A percentile compares a stretch with the other conserved stretches of the same genome.
phyloP scores from a whole-genome alignment of 1,140 invertebrate species.

The Laupala kohalensis region DNA sequence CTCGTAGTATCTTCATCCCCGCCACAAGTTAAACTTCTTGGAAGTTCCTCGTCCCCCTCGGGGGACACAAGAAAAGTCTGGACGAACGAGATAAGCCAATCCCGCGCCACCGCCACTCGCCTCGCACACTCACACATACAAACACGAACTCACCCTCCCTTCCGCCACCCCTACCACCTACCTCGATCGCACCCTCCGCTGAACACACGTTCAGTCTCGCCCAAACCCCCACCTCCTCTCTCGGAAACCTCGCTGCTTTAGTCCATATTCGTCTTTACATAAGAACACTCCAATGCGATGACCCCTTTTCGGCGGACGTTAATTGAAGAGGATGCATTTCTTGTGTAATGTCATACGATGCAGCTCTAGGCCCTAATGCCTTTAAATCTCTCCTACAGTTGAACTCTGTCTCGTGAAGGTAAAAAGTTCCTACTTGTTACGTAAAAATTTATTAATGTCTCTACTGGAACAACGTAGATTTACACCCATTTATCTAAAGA shows the following conservation, averaged over 20 bases:
- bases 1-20: neutral
- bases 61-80: neutral
- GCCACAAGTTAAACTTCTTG: neutral
- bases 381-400: too few relatives aligned
- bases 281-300: neutral
- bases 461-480: too few relatives aligned
- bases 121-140: neutral
- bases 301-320: neutral
- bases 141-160: neutral
- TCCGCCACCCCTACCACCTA: neutral
- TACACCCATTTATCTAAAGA: too few relatives aligned
- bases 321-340: neutral
- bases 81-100: neutral
- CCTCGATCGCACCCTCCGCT: neutral
- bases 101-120: too few relatives aligned
- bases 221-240: neutral
- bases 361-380: neutral
- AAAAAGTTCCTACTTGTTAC: too few relatives aligned
- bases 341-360: neutral
- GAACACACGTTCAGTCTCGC: neutral
- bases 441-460: too few relatives aligned
- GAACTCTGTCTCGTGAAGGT: too few relatives aligned
- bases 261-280: neutral
- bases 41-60: neutral
- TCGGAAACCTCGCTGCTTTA: neutral